Base-by-base conservation (phyloP, 2,113 vertebrate species). In the Dipodomys spectabilis region DNA sequence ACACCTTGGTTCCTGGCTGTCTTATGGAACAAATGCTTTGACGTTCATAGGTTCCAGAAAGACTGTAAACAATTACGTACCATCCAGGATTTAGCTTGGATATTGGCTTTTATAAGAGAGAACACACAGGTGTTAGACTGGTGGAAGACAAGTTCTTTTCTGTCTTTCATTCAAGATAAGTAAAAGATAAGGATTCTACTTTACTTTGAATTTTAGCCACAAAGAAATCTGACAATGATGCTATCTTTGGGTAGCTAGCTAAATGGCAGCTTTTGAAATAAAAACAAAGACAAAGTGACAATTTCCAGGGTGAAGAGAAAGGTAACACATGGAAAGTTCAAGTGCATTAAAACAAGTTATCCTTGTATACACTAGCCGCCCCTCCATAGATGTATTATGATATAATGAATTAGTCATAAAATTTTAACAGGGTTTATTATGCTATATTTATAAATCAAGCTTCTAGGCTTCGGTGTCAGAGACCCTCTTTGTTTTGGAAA, bases 1-100 rank as follows among this genome's bases (percentile, higher is more conserved):
- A 93, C 94, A 94, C 72, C 80, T 95, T 95, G 95, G 95, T 93
- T 96, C 90, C 93, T 93, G 84, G 45, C 94, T 90, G 78, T 64
- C 93, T 94, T 90, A 69, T 87, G 73, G 80, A 94, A 74, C 49
- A 91, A 92, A 93, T 68, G 60, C 81, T 85, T 86, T 93, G 86
- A 65, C 82, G 71, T 85, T 87, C 18, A 7, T 69, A 44, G 74
- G 49, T 82, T 95, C 82, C 83, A 90, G 62, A 82, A 94, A 65
- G 81, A 45, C 27, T 75, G 49, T 86, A 93, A 57, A 82, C 79
- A 60, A 74, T 90, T 68, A 64, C 44, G 80, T 15, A 13, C 15
- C 68, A 79, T 94, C 91, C 75, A 96, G 92, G 39, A 93, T 88
- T 94, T 95, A 96, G 92, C 82, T 81, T 93, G 81, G 73, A 44